Evolutionary conservation across 2,797 vertebrate genomes (phyloP).

Genomic region (Nyctalus aviator): DNA sequence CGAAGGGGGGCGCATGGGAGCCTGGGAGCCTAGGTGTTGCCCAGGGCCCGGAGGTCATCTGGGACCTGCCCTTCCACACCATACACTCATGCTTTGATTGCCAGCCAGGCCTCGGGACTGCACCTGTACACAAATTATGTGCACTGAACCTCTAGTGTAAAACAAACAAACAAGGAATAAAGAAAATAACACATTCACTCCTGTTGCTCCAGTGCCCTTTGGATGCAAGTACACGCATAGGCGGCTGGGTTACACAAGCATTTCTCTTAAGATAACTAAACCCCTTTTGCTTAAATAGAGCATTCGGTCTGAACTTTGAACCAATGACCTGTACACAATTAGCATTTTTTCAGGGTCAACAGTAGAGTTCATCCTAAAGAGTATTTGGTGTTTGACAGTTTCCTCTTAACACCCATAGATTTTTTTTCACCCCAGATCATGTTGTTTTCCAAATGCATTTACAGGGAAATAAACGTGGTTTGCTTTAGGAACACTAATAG

Average conservation of each 20-base stretch:
- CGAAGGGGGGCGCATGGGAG: too few species aligned
- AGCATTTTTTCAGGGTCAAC: not conserved
- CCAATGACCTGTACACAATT: not conserved
- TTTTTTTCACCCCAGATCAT: not conserved
- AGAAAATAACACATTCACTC: not conserved
- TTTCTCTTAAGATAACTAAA: not conserved
- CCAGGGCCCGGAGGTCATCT: too few species aligned
- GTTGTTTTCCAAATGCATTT: slow-evolving; percentile 58
- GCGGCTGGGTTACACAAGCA: not conserved
- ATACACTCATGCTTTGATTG: too few species aligned
- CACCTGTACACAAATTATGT: too few species aligned
- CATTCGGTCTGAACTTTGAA: not conserved
- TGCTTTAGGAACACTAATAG: slow-evolving; percentile 74
- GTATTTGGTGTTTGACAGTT: not conserved
- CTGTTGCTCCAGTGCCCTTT: not conserved
- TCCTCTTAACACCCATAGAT: not conserved
- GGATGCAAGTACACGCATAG: not conserved
- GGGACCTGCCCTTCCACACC: too few species aligned
- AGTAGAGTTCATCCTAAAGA: not conserved
- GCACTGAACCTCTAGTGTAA: not conserved
- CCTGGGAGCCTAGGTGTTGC: too few species aligned
- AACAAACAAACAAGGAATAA: not conserved
- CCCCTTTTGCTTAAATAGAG: not conserved
- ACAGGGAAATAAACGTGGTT: slow-evolving; percentile 66
- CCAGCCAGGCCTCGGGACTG: too few species aligned